Evolutionary conservation across 1,140 invertebrate species (phyloP), one percentile per base, ranked within the genome.

Genomic region (Bathynomus jamesi): DNA sequence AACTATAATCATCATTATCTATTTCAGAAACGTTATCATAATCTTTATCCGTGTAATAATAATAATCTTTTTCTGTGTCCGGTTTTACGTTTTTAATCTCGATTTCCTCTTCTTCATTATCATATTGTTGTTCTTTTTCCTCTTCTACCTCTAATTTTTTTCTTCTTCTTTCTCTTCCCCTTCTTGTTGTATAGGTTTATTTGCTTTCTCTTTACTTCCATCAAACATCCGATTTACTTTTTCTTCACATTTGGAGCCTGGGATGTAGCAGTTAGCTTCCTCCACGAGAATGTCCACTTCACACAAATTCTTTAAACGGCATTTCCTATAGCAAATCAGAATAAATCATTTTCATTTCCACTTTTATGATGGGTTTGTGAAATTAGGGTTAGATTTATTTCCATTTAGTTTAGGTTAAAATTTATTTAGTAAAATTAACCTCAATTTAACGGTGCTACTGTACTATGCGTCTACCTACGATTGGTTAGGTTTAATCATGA

Each of bases 261-360:
- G 89, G 1, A 88, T 85, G 79, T 92, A 94, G 79, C 93, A 96
- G 77, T 91, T 91, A 7, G 92, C 91, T 3, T 89, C 89, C 81
- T 96, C 89, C 72, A 87, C 86, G 73, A 94, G 85, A 61, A 90
- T 86, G 79, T 89, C 88, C 31, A 86, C 86, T 0, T 87, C 87
- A 79, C 94, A 96, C 71, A 90, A 83, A 5, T 53, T 53, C 5
- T 53, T 53, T 21, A 53, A 11, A 17, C 40, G 13, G 40, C 40
- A 53, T 17, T 53, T 53, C 5, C 40, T 53, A 53, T 2, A 53
- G 5, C 21, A 40, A 40, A 40, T 8, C 17, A 40, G 32, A 40
- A 40, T 40, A 40, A 40, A 40, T 8, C 17, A 40, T 7, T 8
- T 40, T 17, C 7, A 40, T 40, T n/a, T n/a, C n/a, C n/a, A n/a